Evolutionary conservation across 2,113 vertebrate genomes (phyloP), one percentile per base, ranked within the genome.

Genomic region (Gymnocephalus cernua): DNA sequence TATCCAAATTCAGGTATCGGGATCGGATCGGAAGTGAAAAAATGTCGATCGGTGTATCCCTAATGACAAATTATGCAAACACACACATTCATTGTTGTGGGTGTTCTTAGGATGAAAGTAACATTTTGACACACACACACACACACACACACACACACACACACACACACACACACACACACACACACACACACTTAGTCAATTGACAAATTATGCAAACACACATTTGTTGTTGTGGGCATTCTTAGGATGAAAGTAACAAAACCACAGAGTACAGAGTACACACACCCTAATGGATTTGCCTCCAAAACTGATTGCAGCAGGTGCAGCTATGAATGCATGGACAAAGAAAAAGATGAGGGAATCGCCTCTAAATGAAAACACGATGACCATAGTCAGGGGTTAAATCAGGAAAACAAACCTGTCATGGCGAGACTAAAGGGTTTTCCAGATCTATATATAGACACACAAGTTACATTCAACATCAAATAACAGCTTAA

Each of bases 271-370:
- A n/a, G n/a, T n/a, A n/a, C 19, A 45, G 25, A 59, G 16, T 5
- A 50, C 16, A 69, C 83, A 83, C 83, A 63, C 85, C 59, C 82
- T 71, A 53, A 62, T 74, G 76, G 32, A 23, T 41, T 8, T 38
- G 19, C 16, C 71, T 51, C 47, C 53, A 77, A 53, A 84, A 38
- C 1, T 25, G 14, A 16, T 1, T 9, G 23, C 45, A 21, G 18
- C 64, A 67, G 64, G 64, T 67, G 64, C 45, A 67, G 15, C 63
- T 9, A 9, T 47, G 41, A 25, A 25, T 16, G 62, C 12, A 0
- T 0, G 38, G 2, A 59, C 58, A 64, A 38, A 70, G 45, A 59
- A 14, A 7, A 68, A 0, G 19, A 6, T 1, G 64, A 81, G 80
- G 80, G 77, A 83, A 80, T 57, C 80, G 68, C 44, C 66, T 29